Conservation (phyloP, 2,113 vertebrate species). For the Dermatemys mawii region DNA sequence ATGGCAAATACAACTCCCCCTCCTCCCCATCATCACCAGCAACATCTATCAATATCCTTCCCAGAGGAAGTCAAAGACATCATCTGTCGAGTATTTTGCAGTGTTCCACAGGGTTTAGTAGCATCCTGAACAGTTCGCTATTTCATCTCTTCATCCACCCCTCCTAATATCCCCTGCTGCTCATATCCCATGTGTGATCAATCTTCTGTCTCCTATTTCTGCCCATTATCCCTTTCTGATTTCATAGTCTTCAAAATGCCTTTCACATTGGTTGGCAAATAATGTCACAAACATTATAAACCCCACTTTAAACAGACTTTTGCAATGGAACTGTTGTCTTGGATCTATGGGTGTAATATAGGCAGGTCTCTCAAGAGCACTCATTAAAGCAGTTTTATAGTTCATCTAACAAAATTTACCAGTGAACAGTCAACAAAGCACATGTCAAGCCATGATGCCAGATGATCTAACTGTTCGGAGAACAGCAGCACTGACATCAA, state of each 20-base stretch:
- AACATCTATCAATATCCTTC: not conserved
- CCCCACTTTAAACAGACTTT: not conserved
- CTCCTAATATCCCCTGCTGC: not conserved
- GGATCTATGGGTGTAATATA: not conserved
- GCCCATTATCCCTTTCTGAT: not conserved
- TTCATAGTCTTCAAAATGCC: constrained; percentile 17
- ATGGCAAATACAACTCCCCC: not conserved
- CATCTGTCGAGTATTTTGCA: not conserved
- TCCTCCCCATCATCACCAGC: not conserved
- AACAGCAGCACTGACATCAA: constrained; percentile 7
- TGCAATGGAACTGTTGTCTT: constrained; percentile 30
- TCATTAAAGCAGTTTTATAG: not conserved
- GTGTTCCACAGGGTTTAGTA: not conserved
- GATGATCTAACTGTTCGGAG: not conserved
- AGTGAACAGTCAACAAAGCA: not conserved
- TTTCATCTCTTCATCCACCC: not conserved
- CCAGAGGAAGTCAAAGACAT: not conserved
- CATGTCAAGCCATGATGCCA: not conserved
- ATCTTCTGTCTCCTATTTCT: not conserved
- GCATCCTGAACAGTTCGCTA: not conserved
- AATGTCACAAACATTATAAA: not conserved
- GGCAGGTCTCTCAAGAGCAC: constrained; percentile 18
- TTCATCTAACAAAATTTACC: not conserved
- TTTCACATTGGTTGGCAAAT: constrained; percentile 23
- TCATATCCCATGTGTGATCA: not conserved